These are phyloP conservation scores for Bothrops alternatus DNA, from an alignment of 2,797 vertebrate species.

Conservation along the genomic window DNA sequence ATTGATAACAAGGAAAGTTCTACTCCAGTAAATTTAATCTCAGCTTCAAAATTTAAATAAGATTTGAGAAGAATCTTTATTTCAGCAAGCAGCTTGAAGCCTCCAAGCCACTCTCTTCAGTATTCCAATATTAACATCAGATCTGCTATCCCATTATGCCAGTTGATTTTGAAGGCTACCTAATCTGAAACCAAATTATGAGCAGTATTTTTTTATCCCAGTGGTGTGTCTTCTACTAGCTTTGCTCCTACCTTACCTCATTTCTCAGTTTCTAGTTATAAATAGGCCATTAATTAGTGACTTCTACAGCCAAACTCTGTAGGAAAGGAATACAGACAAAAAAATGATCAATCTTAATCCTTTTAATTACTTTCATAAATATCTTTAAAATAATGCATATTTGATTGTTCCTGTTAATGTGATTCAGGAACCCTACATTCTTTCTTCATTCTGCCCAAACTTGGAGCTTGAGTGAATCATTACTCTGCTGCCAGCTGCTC, in stretches of 20 bases:
- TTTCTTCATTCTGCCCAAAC: background rate
- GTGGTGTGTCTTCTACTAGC: background rate
- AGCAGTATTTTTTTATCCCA: background rate
- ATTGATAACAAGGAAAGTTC: conserved; percentile 35
- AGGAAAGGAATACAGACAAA: background rate
- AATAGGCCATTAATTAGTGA: background rate
- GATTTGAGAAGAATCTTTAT: background rate
- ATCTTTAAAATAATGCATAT: background rate
- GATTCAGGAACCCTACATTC: background rate
- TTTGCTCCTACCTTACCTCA: background rate
- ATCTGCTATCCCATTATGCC: background rate
- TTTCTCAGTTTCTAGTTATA: background rate
- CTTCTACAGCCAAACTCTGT: background rate
- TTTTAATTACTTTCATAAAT: background rate
- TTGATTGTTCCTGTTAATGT: background rate
- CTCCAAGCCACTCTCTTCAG: background rate
- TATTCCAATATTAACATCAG: background rate
- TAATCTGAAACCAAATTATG: background rate
- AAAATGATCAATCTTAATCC: background rate
- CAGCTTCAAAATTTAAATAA: background rate
- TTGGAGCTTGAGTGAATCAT: background rate
- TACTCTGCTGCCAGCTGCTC: background rate
- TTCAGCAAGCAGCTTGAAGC: background rate
- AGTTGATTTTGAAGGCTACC: background rate
- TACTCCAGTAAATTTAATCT: background rate